phyloP scores from a whole-genome alignment of 1,140 invertebrate genomes.

The Macrobrachium rosenbergii region DNA sequence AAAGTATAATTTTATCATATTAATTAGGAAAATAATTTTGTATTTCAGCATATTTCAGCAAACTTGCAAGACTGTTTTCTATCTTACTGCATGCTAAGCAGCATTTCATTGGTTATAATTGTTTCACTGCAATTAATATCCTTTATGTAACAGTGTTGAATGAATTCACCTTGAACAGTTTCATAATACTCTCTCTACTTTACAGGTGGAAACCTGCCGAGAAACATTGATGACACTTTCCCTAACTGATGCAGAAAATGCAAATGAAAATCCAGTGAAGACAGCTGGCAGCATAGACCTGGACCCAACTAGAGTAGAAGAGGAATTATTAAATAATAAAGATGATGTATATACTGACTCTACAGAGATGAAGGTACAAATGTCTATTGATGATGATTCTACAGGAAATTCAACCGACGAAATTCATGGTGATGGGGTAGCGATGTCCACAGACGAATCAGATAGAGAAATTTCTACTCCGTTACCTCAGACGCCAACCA shows the following conservation, averaged over 20 bases:
- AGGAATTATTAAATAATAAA: not conserved
- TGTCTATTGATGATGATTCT: slow-evolving; percentile 35
- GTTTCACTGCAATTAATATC: no score
- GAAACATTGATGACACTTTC: slow-evolving; percentile 59
- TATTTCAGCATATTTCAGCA: no score
- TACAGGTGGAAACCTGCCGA: slow-evolving; percentile 54
- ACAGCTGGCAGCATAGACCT: not conserved
- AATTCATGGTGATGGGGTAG: not conserved
- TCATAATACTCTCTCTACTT: not conserved
- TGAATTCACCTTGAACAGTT: not conserved
- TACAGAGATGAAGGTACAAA: not conserved
- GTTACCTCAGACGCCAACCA: slow-evolving; percentile 37
- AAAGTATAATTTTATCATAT: no score
- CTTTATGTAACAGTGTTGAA: no score
- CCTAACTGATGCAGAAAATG: slow-evolving; percentile 55
- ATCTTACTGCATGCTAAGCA: no score
- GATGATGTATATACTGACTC: not conserved
- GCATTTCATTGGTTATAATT: no score
- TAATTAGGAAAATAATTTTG: no score
- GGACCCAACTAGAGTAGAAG: not conserved
- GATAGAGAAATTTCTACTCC: slow-evolving; percentile 37
- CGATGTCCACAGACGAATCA: slow-evolving; percentile 47
- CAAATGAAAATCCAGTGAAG: slow-evolving; percentile 28
- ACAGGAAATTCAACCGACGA: slow-evolving; percentile 38
- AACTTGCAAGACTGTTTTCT: no score